Evolutionary conservation across 2,888 invertebrate genomes (phyloP).

Genomic region (Cheilosia pagana): DNA sequence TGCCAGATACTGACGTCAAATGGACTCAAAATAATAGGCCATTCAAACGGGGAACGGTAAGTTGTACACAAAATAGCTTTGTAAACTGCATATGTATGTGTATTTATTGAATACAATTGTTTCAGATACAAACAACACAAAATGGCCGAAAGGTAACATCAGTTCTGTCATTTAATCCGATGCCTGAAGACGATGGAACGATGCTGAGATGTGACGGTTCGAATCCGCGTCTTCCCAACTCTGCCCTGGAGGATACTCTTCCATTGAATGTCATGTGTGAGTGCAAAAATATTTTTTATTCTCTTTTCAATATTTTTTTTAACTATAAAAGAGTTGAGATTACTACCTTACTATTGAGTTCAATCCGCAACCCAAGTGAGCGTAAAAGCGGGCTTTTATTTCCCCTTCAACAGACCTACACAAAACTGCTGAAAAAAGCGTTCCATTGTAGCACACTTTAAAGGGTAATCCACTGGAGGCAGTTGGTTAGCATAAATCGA

Average conservation of each 20-base stretch:
- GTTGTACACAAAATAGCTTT: slow-evolving; percentile 76
- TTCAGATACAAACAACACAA: slow-evolving; percentile 86
- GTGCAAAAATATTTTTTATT: slow-evolving; percentile 82
- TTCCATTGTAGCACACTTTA: too few species aligned
- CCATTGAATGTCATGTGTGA: slow-evolving; percentile 95
- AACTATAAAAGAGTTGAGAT: too few species aligned
- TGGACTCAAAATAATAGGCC: slow-evolving; percentile 93
- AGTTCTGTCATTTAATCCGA: slow-evolving; percentile 90
- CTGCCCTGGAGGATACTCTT: slow-evolving; percentile 91
- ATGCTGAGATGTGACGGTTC: slow-evolving; percentile 93
- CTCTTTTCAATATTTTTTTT: too few species aligned
- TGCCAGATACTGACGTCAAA: slow-evolving; percentile 92
- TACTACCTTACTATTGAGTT: too few species aligned
- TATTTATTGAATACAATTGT: background rate
- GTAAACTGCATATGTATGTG: background rate
- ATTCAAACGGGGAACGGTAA: slow-evolving; percentile 91
- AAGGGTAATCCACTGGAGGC: too few species aligned
- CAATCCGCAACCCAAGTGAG: too few species aligned
- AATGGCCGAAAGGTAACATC: slow-evolving; percentile 91
- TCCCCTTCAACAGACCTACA: too few species aligned
- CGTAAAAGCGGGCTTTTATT: too few species aligned
- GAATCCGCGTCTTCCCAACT: slow-evolving; percentile 90
- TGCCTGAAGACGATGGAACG: slow-evolving; percentile 93
- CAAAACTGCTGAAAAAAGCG: too few species aligned
- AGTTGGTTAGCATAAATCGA: too few species aligned